Evolutionary conservation across 2,797 vertebrate genomes (phyloP).

Genomic region (Melanogrammus aeglefinus): DNA sequence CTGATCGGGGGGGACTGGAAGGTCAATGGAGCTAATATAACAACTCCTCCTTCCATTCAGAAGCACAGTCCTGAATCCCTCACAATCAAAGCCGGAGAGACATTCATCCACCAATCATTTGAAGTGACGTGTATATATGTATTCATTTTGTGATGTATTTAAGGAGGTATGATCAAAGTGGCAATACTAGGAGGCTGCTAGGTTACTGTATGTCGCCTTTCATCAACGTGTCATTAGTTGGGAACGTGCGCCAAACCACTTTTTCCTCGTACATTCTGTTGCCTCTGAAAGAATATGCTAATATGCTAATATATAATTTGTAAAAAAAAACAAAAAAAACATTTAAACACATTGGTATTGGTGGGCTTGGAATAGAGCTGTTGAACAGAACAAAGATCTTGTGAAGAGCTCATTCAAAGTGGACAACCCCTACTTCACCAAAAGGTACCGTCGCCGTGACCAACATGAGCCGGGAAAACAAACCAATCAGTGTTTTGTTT

Average conservation of each 20-base stretch:
- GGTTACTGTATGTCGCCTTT: constrained; percentile 6
- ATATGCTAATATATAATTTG: background rate
- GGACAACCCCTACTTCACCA: background rate
- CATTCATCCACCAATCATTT: background rate
- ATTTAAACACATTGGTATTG: background rate
- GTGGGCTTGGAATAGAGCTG: background rate
- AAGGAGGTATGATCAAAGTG: background rate
- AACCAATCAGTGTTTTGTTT: background rate
- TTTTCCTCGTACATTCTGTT: background rate
- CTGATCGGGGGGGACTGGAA: background rate
- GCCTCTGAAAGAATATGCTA: background rate
- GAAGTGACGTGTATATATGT: background rate
- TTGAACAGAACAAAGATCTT: background rate
- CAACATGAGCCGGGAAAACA: background rate
- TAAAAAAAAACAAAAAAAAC: background rate
- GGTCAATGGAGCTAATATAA: background rate
- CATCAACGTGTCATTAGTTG: background rate
- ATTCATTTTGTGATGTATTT: background rate
- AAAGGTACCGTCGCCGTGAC: background rate
- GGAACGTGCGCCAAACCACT: background rate
- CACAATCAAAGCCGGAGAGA: background rate
- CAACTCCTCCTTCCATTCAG: background rate
- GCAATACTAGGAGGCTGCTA: background rate
- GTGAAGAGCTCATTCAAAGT: background rate
- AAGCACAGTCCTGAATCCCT: background rate